These are phyloP conservation scores for Threskiornis aethiopicus DNA, from an alignment of 2,797 vertebrate genomes.

Conservation along the genomic window DNA sequence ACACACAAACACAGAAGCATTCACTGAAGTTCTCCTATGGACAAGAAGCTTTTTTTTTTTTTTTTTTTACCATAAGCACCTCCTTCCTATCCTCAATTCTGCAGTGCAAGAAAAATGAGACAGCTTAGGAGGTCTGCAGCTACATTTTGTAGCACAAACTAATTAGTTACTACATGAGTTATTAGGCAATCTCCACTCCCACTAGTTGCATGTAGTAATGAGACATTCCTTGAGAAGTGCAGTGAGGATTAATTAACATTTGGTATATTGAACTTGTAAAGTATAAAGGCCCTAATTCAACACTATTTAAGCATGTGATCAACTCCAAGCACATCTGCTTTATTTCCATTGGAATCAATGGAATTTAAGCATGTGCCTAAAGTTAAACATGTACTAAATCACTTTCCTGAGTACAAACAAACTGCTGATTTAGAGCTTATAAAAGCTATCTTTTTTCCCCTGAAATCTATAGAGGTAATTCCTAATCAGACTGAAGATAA, in stretches of 20 bases:
- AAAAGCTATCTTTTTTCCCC: slow-evolving; percentile 4
- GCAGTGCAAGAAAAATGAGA: background rate
- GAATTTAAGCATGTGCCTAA: slow-evolving; percentile 55
- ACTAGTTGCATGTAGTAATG: background rate
- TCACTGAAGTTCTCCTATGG: background rate
- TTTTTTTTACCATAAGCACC: background rate
- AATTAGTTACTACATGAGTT: slow-evolving; percentile 4
- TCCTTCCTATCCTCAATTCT: background rate
- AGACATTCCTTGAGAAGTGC: slow-evolving; percentile 4
- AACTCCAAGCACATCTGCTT: slow-evolving; percentile 55
- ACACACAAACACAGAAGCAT: background rate
- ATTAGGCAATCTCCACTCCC: background rate
- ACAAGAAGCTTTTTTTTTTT: background rate
- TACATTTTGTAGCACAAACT: background rate
- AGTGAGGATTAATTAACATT: slow-evolving; percentile 29
- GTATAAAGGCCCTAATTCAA: slow-evolving; percentile 6
- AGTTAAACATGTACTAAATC: slow-evolving; percentile 63
- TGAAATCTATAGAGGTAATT: background rate
- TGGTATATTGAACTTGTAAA: slow-evolving; percentile 19
- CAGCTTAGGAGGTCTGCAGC: background rate
- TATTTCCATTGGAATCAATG: slow-evolving; percentile 52
- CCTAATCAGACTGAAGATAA: background rate
- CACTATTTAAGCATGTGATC: slow-evolving; percentile 12
- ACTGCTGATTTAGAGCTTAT: slow-evolving; percentile 43
- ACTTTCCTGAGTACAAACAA: slow-evolving; percentile 57